phyloP scores from a whole-genome alignment of 1,140 invertebrate genomes.

The Drosophila kanapiae region DNA sequence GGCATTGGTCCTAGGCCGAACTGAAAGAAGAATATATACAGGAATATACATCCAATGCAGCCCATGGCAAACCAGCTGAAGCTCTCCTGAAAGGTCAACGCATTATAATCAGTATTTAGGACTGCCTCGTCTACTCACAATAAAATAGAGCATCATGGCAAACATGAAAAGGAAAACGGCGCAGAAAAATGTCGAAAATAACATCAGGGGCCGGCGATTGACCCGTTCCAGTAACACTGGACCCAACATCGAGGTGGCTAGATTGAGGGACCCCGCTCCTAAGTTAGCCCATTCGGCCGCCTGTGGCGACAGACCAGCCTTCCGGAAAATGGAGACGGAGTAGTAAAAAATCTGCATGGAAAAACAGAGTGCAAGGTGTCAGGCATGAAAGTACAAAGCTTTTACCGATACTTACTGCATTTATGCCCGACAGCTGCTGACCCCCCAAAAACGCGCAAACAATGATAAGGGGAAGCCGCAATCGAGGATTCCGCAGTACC shows the following conservation, averaged over 20 bases:
- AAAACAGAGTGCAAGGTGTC: neutral
- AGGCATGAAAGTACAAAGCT: accelerated
- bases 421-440: constrained; percentile 94
- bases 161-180: constrained; percentile 86
- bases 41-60: constrained; percentile 88
- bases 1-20: constrained; percentile 94
- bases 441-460: constrained; percentile 91
- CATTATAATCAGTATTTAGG: neutral
- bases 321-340: constrained; percentile 89
- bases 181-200: constrained; percentile 86
- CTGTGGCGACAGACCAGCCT: constrained; percentile 86
- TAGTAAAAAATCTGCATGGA: constrained; percentile 90
- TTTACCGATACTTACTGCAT: constrained; percentile 88
- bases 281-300: constrained; percentile 89
- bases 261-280: constrained; percentile 89
- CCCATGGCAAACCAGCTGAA: constrained; percentile 88
- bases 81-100: constrained; percentile 84
- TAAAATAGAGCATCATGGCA: constrained; percentile 86
- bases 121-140: constrained; percentile 85
- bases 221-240: constrained; percentile 87
- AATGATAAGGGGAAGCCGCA: constrained; percentile 88
- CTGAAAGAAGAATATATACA: constrained; percentile 93
- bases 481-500: constrained; percentile 49
- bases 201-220: constrained; percentile 87
- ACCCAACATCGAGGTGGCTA: constrained; percentile 88